These are phyloP conservation scores for Eristalis intricaria DNA, from an alignment of 2,888 invertebrate genomes.

Conservation along the genomic window DNA sequence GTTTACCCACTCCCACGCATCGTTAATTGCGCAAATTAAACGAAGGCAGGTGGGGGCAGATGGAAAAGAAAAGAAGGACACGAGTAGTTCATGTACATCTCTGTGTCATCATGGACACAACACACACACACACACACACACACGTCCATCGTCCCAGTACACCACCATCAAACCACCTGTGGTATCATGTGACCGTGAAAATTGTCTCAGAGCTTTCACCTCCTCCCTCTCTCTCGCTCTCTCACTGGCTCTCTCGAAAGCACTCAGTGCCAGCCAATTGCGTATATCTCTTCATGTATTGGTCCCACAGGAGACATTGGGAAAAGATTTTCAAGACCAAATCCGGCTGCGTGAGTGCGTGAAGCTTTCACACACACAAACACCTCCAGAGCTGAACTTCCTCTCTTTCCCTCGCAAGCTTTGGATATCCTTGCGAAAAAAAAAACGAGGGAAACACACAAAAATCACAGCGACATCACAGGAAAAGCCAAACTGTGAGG, in stretches of 20 bases:
- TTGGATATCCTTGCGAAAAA: constrained; percentile 39
- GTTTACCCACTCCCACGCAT: constrained; percentile 29
- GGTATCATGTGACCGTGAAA: constrained; percentile 70
- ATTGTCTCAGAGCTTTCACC: constrained; percentile 32
- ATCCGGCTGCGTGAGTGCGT: constrained; percentile 1
- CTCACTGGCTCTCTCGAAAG: background rate
- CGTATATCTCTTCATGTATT: background rate
- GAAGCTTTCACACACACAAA: background rate
- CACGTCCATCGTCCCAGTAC: constrained; percentile 1
- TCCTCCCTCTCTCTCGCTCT: background rate
- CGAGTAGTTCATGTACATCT: background rate
- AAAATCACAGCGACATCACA: constrained; percentile 2
- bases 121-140: constrained; percentile 26
- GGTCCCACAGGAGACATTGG: background rate
- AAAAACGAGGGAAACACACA: constrained; percentile 1
- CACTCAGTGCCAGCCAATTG: background rate
- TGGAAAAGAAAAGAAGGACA: background rate
- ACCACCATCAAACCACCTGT: constrained; percentile 70
- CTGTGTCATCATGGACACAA: constrained; percentile 28
- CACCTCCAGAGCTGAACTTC: background rate
- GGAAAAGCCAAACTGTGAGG: constrained; percentile 33
- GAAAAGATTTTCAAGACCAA: background rate
- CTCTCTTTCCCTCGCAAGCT: background rate
- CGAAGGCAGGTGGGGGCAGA: background rate
- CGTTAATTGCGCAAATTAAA: constrained; percentile 37